A percentile compares a stretch with the other conserved stretches of the same genome.
phyloP scores from a whole-genome alignment of 2,888 invertebrate genomes.

The Metalampra italica region DNA sequence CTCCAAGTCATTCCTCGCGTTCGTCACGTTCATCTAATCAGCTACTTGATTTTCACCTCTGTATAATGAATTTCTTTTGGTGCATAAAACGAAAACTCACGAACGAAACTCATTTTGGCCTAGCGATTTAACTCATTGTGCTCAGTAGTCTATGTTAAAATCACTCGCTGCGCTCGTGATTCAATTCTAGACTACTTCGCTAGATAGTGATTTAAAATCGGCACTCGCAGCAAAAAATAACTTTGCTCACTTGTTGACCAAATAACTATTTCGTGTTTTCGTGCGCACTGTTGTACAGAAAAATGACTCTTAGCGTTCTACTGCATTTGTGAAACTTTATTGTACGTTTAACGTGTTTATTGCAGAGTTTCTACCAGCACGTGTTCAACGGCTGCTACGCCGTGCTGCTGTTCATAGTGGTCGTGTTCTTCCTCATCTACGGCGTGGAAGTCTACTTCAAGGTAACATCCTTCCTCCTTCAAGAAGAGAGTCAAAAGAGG shows the following conservation, averaged over 20 bases:
- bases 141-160: no score
- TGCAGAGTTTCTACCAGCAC: slow-evolving; percentile 87
- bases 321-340: no score
- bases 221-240: not conserved
- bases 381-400: slow-evolving; percentile 96
- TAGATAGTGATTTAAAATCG: not conserved
- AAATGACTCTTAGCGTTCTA: no score
- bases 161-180: not conserved
- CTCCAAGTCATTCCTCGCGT: slow-evolving; percentile 93
- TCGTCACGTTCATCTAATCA: slow-evolving; percentile 92
- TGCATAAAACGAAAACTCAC: no score
- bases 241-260: not conserved
- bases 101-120: no score
- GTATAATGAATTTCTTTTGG: no score
- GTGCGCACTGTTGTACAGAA: no score
- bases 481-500: no score
- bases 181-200: no score
- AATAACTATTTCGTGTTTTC: no score
- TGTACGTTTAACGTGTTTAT: slow-evolving; percentile 16
- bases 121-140: no score
- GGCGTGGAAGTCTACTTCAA: slow-evolving; percentile 97
- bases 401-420: slow-evolving; percentile 92
- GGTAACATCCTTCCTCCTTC: slow-evolving; percentile 71
- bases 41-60: no score
- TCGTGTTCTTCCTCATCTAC: slow-evolving; percentile 95